These are phyloP conservation scores for Noctua comes DNA, from an alignment of 2,888 invertebrate species.

Conservation along the genomic window DNA sequence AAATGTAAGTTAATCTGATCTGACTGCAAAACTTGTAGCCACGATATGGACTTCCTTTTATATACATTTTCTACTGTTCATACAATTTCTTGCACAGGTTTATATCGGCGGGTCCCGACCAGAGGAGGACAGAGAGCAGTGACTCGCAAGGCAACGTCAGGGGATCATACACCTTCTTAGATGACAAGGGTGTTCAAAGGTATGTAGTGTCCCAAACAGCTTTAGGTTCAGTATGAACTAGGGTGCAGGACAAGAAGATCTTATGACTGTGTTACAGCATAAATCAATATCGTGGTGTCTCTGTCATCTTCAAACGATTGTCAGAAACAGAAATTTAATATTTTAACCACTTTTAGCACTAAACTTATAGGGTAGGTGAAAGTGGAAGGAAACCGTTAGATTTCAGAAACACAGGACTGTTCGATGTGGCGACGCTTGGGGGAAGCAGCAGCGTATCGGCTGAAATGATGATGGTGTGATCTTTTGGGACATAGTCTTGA, in stretches of 20 bases:
- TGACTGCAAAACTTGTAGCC: background rate
- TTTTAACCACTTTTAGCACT: background rate
- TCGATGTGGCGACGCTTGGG: background rate
- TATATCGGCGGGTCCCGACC: slow-evolving; percentile 94
- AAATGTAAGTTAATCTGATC: background rate
- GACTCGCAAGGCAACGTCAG: slow-evolving; percentile 93
- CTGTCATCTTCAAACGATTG: background rate
- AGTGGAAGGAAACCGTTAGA: background rate
- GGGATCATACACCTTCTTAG: slow-evolving; percentile 94
- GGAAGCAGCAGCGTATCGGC: background rate
- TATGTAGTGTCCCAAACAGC: slow-evolving; percentile 54
- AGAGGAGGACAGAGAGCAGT: slow-evolving; percentile 93
- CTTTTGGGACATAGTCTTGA: background rate
- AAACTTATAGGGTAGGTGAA: background rate
- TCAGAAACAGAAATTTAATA: background rate
- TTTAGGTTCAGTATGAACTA: background rate
- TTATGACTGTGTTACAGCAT: background rate
- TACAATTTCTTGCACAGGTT: slow-evolving; percentile 85
- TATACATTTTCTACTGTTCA: slow-evolving; percentile 30
- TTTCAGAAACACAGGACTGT: background rate
- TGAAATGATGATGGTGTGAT: background rate
- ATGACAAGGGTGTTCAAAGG: slow-evolving; percentile 94
- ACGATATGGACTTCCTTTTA: background rate
- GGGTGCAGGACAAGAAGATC: background rate
- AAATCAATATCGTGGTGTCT: background rate